Evolutionary conservation across 2,888 invertebrate species (phyloP), one percentile per base, ranked within the genome.

Genomic region (Stenchaetothrips biformis): DNA sequence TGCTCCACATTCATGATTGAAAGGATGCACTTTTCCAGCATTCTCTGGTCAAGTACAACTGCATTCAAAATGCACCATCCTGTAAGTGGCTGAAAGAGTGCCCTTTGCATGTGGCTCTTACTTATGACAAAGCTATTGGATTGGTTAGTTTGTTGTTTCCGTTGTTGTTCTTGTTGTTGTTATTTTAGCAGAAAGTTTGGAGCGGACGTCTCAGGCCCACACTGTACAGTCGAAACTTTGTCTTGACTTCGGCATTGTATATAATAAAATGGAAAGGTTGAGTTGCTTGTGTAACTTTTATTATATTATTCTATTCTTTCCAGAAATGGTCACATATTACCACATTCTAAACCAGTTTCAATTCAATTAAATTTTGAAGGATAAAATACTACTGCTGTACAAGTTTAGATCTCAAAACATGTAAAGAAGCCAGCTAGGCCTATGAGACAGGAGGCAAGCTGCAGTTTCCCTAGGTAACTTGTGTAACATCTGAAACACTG

Each of bases 221-320:
- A 74, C 67, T 74, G 67, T 74, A 74, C 67, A 74, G 67, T 74
- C 67, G 25, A 74, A 74, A 74, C 67, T 74, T 74, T 74, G 67
- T 74, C 67, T 74, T 74, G 67, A 74, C 67, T 74, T 74, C 67
- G 67, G 67, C 21, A 74, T 74, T 74, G 67, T 74, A 74, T 74
- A 74, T 74, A 74, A 74, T 74, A 74, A 74, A 74, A 74, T 74
- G 67, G 67, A 74, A 74, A 74, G 67, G 67, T 74, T 74, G 67
- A 74, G 21, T 25, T 74, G 25, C 67, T 74, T 74, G 67, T 74
- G 21, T 21, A 21, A 74, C 67, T 21, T 21, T 21, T 21, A 21
- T 9, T 21, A 37, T 37, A 4, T 37, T 37, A 37, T 37, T 37
- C 37, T 74, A 0, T 21, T 25, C 25, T 74, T 74, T 74, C 25